A percentile compares a stretch with the other conserved stretches of the same genome.
Evolutionary conservation across 2,797 vertebrate species (phyloP).

Genomic region (Ceyx erithaca): DNA sequence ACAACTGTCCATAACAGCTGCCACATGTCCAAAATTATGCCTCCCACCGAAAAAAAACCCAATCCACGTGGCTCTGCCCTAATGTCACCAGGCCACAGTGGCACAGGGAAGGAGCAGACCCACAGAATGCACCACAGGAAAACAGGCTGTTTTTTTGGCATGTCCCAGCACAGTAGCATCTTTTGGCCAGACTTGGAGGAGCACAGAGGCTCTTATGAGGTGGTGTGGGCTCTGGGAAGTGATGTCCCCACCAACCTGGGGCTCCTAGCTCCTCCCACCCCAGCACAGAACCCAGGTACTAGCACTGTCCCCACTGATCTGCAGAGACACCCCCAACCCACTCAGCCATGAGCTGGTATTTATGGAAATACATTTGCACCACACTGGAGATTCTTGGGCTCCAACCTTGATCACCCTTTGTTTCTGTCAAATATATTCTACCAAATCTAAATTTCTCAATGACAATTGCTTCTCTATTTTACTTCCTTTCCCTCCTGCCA

Average conservation of each 20-base stretch:
- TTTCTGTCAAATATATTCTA: conserved; percentile 44
- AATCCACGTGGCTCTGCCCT: not conserved
- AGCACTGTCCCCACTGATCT: not conserved
- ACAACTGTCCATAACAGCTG: fast-evolving
- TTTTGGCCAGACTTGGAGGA: not conserved
- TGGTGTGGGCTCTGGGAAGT: not conserved
- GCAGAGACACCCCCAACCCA: not conserved
- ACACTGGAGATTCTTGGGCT: not conserved
- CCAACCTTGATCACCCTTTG: conserved; percentile 6
- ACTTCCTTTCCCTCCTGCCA: not conserved
- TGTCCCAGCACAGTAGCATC: fast-evolving
- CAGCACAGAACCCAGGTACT: fast-evolving
- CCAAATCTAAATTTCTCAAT: conserved; percentile 4
- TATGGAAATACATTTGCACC: not conserved
- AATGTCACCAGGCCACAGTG: fast-evolving
- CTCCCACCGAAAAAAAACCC: fast-evolving
- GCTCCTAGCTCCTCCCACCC: not conserved
- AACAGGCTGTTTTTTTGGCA: not conserved
- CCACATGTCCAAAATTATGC: not conserved
- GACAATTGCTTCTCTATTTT: not conserved
- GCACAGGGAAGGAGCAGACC: not conserved
- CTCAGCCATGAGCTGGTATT: not conserved
- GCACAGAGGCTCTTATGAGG: not conserved
- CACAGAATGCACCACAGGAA: fast-evolving
- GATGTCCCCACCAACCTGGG: not conserved